Evolutionary conservation across 2,888 invertebrate species (phyloP), one percentile per base, ranked within the genome.

Genomic region (Psococerastis gibbosa): DNA sequence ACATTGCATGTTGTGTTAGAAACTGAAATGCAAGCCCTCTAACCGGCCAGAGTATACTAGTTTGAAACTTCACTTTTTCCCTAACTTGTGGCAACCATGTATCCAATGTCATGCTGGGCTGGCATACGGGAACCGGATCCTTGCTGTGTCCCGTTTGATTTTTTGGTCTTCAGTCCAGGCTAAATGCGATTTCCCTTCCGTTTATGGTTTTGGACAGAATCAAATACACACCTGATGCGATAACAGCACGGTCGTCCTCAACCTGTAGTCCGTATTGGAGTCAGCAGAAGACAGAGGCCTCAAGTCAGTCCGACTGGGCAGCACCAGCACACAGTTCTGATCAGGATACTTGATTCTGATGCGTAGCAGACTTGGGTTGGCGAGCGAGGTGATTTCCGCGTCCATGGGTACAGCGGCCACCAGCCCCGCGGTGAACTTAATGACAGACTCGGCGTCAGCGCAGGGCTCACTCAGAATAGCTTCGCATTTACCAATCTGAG

Each of bases 341-440:
- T 95, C 94, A 1, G 94, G 92, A 65, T 94, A 94, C 51, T 78
- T 76, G 22, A 91, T 78, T 65, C 84, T 80, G 49, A 92, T 73
- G 48, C 89, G 70, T 53, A 94, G 65, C 47, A 78, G 71, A 41
- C 67, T 66, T 1, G 81, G 74, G 55, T 80, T 74, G 31, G 75
- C 70, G 45, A 92, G 68, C 61, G 88, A 80, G 50, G 74, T 68
- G 49, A 95, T 70, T 58, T 87, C 85, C 1, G 88, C 91, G 55
- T 89, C 84, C 45, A 94, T 68, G 11, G 81, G 80, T 32, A 94
- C 75, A 27, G 84, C 83, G 47, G 89, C 74, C 42, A 92, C 76
- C 3, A 95, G 70, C 0, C 94, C 94, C 0, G 94, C 91, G 27
- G 91, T 88, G 57, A 94, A 91, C 56, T 91, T 89, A 45, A 89